Base-by-base conservation (phyloP, 2,888 invertebrate genomes). In the Cinara cedri region DNA sequence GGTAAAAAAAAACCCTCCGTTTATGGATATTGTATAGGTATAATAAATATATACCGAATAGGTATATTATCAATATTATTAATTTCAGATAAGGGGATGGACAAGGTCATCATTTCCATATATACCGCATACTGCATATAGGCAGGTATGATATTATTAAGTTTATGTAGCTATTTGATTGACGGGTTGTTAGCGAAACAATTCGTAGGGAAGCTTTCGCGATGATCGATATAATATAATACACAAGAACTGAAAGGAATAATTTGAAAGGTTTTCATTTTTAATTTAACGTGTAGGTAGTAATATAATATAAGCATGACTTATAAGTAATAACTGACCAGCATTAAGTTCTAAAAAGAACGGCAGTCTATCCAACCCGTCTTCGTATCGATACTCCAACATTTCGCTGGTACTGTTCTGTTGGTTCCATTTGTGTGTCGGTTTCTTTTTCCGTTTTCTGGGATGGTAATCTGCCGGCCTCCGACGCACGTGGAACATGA, bases 401-500 rank as follows among this genome's bases (percentile, higher is more conserved):
- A 85, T 84, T 82, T 87, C 87, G 66, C 85, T 83, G 85, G 88
- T 85, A 86, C 89, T 86, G 85, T 88, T 85, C 86, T 89, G 86
- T 81, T 87, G 87, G 60, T 88, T 88, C 84, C 87, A 87, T 85
- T 85, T 87, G 88, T 87, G 87, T 89, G 87, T 91, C 76, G 89
- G 88, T 85, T 90, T 90, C 89, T 96, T 96, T 89, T 96, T 94
- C 84, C 95, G 91, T 83, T 96, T 91, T 82, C 95, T 90, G 82
- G 94, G 95, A 86, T 93, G 93, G 84, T 93, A 91, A 86, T 97
- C 97, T 71, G 94, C 93, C 83, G 97, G 95, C 85, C 96, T 90
- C 86, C 96, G 90, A 85, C 96, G 90, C 86, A 98, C 95, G 88
- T 98, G 97, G 87, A 98, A 98, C 93, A 97, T 97, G 85, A 98